A percentile compares a stretch with the other conserved stretches of the same genome.
Evolutionary conservation across 2,113 vertebrate genomes (phyloP).

Genomic region (Centropus unirufus): DNA sequence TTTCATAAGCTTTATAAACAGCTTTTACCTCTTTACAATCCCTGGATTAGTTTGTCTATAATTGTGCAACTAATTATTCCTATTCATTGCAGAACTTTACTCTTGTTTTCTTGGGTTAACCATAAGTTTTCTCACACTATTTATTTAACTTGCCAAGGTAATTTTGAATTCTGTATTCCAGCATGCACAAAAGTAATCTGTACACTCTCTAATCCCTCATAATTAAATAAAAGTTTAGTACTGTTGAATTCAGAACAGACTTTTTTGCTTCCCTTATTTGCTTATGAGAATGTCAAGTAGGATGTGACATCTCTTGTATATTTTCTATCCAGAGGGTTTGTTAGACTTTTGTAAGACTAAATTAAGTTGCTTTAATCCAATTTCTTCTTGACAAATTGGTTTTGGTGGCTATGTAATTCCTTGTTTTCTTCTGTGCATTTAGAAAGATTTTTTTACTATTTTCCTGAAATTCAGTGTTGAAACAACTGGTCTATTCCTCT

Average conservation of each 20-base stretch:
- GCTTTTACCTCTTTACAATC: neutral
- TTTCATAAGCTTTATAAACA: neutral
- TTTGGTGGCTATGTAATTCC: neutral
- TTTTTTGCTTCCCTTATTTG: rapidly evolving
- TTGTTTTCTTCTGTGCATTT: neutral
- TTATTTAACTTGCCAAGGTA: neutral
- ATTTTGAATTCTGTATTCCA: neutral
- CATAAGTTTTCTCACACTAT: rapidly evolving
- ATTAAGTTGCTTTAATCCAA: neutral
- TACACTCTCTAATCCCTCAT: neutral
- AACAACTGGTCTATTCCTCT: neutral
- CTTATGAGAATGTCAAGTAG: neutral
- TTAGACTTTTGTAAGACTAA: neutral
- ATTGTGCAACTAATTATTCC: neutral
- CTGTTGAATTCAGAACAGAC: neutral
- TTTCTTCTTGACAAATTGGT: neutral
- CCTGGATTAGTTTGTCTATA: neutral
- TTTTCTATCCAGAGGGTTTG: neutral
- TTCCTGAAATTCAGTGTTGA: neutral
- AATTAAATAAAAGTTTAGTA: neutral
- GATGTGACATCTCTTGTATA: neutral
- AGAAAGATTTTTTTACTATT: neutral
- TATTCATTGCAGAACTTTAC: neutral
- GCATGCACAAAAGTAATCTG: neutral
- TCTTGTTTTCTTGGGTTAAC: neutral